phyloP scores from a whole-genome alignment of 2,797 vertebrate genomes.

The Molossus alvarezi region DNA sequence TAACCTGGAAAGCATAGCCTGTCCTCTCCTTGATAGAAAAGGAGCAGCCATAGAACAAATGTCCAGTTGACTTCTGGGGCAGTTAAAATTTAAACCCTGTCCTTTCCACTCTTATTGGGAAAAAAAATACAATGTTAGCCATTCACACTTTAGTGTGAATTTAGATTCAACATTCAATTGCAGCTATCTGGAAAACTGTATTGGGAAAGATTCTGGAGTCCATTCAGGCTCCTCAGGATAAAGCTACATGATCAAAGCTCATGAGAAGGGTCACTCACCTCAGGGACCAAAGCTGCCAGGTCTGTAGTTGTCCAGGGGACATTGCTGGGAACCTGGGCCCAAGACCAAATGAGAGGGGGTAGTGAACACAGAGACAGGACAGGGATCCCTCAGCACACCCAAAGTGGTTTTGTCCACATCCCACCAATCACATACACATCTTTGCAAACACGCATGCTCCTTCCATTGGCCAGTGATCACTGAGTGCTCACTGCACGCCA shows the following conservation, averaged over 20 bases:
- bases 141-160: conserved; percentile 53
- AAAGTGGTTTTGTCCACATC: no score
- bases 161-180: neutral
- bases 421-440: neutral
- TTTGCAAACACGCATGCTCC: neutral
- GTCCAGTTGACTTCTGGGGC: neutral
- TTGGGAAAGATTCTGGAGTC: neutral
- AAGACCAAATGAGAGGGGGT: neutral
- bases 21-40: neutral
- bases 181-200: neutral
- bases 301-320: conserved; percentile 61
- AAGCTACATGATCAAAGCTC: neutral
- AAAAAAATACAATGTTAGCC: neutral
- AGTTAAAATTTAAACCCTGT: neutral
- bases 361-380: neutral
- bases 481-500: neutral
- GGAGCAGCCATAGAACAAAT: neutral
- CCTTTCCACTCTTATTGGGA: conserved; percentile 1
- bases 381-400: neutral
- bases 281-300: conserved; percentile 77
- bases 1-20: neutral
- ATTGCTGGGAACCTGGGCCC: conserved; percentile 73
- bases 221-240: neutral
- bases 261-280: conserved; percentile 80
- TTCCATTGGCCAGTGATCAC: neutral